Evolutionary conservation across 92 coral and sea anemone species (phyloP), one percentile per base, ranked within the genome.

Genomic region (Zoanthus gigantus): DNA sequence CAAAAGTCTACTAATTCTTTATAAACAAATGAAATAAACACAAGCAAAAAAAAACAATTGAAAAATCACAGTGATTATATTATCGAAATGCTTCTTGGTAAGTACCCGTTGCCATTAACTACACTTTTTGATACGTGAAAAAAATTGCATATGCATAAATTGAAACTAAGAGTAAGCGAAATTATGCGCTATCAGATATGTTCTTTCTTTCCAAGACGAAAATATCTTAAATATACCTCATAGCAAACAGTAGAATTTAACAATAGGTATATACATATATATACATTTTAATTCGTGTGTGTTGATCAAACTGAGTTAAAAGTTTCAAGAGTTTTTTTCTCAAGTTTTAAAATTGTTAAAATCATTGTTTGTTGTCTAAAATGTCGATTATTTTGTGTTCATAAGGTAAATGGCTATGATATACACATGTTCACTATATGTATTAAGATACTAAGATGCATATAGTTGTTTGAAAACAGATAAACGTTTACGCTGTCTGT

Each of bases 71-170:
- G 37, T 11, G 31, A 57, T 32, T 52, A 79, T 14, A 18, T 30
- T 12, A 61, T 79, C 14, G 7, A 63, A 63, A 80, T 80, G 23
- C 84, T 73, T 16, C 84, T 80, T 9, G 12, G 73, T 44, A 23
- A 63, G 3, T 23, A 18, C 11, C 15, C 18, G 84, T 80, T 66
- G 32, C 53, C 53, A 63, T 80, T 72, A 73, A 80, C 9, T 8
- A 30, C 73, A 63, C 44, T 80, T n/a, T 2, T 45, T 44, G 65
- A 61, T 80, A 44, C 37, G 12, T 57, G 10, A n/a, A 74, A 18
- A 47, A 30, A 48, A 78, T 28, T 9, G 23, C 11, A 76, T 18
- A 52, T 7, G 31, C 10, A 11, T 18, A 23, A 17, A 65, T 65
- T 65, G 32, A 10, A 67, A 5, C n/a, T 23, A 18, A 23, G 37